Evolutionary conservation across 2,113 vertebrate genomes (phyloP).

Genomic region (Phoenicopterus ruber): DNA sequence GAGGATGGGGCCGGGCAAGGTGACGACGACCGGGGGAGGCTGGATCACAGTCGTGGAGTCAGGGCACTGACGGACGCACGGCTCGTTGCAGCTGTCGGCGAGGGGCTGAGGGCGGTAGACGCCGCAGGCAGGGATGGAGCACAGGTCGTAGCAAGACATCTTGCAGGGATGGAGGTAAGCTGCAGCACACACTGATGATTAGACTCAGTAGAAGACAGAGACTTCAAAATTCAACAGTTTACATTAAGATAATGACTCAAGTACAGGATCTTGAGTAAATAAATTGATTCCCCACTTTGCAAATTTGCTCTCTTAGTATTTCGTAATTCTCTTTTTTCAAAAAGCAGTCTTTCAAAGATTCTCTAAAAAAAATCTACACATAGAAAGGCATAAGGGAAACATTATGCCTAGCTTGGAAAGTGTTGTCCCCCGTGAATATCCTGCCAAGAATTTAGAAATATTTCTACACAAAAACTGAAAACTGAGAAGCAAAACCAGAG

Average conservation of each 20-base stretch:
- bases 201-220: background rate
- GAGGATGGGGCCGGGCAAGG: background rate
- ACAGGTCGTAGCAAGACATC: background rate
- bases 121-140: background rate
- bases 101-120: background rate
- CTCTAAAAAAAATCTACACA: rapidly evolving
- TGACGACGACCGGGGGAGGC: background rate
- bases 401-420: background rate
- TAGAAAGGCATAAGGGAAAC: background rate
- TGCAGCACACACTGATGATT: background rate
- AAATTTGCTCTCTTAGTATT: too few relatives aligned
- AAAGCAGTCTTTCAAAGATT: background rate
- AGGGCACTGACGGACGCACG: background rate
- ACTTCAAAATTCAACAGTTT: background rate
- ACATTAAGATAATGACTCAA: background rate
- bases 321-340: too few relatives aligned
- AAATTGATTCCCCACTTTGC: background rate
- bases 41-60: background rate
- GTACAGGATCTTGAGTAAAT: background rate
- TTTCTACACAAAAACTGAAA: background rate
- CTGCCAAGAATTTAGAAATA: rapidly evolving
- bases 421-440: rapidly evolving
- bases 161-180: background rate
- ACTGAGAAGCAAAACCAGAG: background rate
- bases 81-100: background rate